Percentiles rank a stretch among this genome's conserved stretches.
These are phyloP conservation scores for Xiphorhynchus elegans DNA, from an alignment of 2,113 vertebrate genomes.

Conservation along the genomic window DNA sequence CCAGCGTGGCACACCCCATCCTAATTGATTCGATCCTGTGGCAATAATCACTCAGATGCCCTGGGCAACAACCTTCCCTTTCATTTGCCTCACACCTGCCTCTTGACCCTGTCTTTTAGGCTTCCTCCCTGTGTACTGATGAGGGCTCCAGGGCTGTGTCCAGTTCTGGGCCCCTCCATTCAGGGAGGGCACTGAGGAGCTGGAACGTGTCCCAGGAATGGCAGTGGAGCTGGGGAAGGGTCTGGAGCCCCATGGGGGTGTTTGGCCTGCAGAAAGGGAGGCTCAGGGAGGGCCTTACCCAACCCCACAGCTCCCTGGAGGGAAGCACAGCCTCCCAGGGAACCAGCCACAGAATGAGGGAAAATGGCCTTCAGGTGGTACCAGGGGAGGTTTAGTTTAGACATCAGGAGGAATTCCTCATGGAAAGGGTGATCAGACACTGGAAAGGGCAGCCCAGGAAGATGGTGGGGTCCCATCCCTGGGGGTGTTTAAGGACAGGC, in stretches of 20 bases:
- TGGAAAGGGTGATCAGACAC: background rate
- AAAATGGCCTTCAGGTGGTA: background rate
- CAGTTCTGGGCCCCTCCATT: fast-evolving
- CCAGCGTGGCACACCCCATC: background rate
- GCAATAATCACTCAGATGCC: background rate
- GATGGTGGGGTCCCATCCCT: background rate
- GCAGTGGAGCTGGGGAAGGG: background rate
- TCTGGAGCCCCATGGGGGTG: background rate
- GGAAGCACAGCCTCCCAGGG: fast-evolving
- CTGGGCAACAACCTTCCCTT: background rate
- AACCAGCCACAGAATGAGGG: background rate
- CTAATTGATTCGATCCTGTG: background rate
- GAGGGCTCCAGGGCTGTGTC: background rate
- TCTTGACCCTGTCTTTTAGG: fast-evolving
- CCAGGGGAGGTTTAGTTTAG: background rate
- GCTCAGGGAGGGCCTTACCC: fast-evolving
- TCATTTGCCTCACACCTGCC: fast-evolving
- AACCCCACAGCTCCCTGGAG: too few relatives aligned
- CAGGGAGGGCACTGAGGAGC: background rate
- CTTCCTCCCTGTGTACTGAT: background rate
- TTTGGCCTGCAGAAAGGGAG: background rate
- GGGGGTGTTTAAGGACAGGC: background rate
- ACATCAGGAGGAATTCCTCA: background rate
- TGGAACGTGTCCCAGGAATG: background rate
- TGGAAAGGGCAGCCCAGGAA: background rate